phyloP scores from a whole-genome alignment of 1,140 invertebrate species.

The Homalodisca vitripennis region DNA sequence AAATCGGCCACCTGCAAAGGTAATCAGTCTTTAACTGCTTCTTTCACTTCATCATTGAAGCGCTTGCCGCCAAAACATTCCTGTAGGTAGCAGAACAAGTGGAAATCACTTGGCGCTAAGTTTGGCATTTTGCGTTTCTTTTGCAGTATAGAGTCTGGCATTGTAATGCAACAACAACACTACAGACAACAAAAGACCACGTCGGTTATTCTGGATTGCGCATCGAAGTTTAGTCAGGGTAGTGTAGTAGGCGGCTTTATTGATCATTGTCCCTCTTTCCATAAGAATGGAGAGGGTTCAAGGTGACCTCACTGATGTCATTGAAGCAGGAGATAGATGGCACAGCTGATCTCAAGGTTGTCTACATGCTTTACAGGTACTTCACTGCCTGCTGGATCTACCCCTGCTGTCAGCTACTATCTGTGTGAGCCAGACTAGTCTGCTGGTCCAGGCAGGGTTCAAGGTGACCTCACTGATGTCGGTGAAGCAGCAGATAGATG shows the following conservation, averaged over 20 bases:
- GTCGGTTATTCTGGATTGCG: too few species aligned
- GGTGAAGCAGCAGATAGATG: not conserved
- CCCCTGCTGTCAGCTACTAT: slow-evolving; percentile 36
- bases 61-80: not conserved
- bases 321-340: too few species aligned
- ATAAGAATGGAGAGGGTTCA: too few species aligned
- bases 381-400: slow-evolving; percentile 34
- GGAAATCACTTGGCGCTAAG: too few species aligned
- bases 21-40: not conserved
- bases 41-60: too few species aligned
- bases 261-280: too few species aligned
- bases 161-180: not conserved
- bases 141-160: not conserved
- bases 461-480: not conserved
- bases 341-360: too few species aligned
- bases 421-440: slow-evolving; percentile 32
- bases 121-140: not conserved
- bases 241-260: not conserved
- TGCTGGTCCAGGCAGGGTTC: slow-evolving; percentile 14
- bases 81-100: too few species aligned
- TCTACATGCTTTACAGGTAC: slow-evolving; percentile 31
- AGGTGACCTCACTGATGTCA: too few species aligned
- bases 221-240: not conserved
- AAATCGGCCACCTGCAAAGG: not conserved
- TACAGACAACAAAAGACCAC: too few species aligned